Percentiles rank a stretch among this genome's conserved stretches.
phyloP scores from a whole-genome alignment of 2,113 vertebrate species.

The Pogona vitticeps region DNA sequence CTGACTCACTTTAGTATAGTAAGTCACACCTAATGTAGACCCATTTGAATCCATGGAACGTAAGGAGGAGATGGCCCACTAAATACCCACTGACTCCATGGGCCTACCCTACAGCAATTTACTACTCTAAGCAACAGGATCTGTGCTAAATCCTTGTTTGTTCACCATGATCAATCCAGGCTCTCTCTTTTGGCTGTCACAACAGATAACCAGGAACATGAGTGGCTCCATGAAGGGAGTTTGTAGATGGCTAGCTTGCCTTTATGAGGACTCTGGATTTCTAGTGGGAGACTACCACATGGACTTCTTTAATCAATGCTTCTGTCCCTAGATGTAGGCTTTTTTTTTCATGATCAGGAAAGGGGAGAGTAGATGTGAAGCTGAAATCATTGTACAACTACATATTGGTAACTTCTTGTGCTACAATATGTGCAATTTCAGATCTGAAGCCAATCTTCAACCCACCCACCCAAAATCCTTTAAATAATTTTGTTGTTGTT shows the following conservation, averaged over 20 bases:
- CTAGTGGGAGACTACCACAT: not conserved
- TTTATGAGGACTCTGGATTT: not conserved
- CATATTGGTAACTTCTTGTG: not conserved
- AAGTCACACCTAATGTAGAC: too few species aligned
- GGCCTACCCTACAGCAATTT: too few species aligned
- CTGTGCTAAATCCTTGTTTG: too few species aligned
- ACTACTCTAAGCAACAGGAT: too few species aligned
- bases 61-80: too few species aligned
- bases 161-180: too few species aligned
- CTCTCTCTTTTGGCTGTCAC: too few species aligned
- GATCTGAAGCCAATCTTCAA: constrained; percentile 41
- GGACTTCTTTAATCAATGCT: not conserved
- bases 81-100: too few species aligned
- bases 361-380: not conserved
- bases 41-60: too few species aligned
- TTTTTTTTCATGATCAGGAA: not conserved
- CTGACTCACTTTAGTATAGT: too few species aligned
- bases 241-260: not conserved
- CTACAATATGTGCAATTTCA: not conserved
- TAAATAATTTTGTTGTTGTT: too few species aligned
- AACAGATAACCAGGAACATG: not conserved
- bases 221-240: accelerated
- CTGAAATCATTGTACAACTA: constrained; percentile 48
- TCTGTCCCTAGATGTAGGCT: not conserved
- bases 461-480: too few species aligned